A percentile compares a stretch with the other conserved stretches of the same genome.
Evolutionary conservation across 1,140 invertebrate species (phyloP).

Genomic region (Drosophila persimilis): DNA sequence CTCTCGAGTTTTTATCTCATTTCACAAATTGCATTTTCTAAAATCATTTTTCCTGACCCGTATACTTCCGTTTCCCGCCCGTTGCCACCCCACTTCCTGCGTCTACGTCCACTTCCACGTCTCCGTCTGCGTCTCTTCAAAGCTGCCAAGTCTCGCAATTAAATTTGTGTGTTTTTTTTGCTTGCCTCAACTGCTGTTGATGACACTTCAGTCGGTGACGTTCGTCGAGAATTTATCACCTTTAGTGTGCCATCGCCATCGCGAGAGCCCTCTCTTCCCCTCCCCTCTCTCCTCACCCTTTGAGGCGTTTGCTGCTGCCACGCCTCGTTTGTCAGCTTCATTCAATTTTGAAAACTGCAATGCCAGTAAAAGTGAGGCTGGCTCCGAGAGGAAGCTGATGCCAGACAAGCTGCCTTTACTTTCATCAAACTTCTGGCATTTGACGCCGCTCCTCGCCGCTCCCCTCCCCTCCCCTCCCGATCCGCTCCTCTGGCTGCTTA

Average conservation of each 20-base stretch:
- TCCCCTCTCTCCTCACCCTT: background rate
- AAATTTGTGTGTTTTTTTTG: conserved; percentile 47
- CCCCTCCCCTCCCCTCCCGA: too few relatives aligned
- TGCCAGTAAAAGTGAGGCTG: conserved; percentile 1
- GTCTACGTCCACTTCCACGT: too few relatives aligned
- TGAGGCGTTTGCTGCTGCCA: background rate
- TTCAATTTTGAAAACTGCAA: conserved; percentile 57
- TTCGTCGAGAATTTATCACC: conserved; percentile 59
- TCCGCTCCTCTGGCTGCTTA: conserved; percentile 44
- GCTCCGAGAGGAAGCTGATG: background rate
- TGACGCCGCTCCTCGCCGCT: conserved; percentile 21
- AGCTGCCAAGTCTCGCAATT: conserved; percentile 30
- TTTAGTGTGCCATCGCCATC: conserved; percentile 16
- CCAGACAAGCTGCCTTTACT: conserved; percentile 36
- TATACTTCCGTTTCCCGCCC: background rate
- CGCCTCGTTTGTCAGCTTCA: conserved; percentile 59
- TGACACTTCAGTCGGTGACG: conserved; percentile 52
- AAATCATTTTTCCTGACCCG: conserved; percentile 37
- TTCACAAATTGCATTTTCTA: conserved; percentile 33
- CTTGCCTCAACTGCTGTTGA: conserved; percentile 31
- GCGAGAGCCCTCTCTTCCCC: background rate
- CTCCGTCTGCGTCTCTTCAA: too few relatives aligned
- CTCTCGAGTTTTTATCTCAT: conserved; percentile 29
- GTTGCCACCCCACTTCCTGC: background rate
- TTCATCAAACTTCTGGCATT: conserved; percentile 66